These are phyloP conservation scores for Cyprinodon tularosa DNA, from an alignment of 2,113 vertebrate genomes.

Conservation along the genomic window DNA sequence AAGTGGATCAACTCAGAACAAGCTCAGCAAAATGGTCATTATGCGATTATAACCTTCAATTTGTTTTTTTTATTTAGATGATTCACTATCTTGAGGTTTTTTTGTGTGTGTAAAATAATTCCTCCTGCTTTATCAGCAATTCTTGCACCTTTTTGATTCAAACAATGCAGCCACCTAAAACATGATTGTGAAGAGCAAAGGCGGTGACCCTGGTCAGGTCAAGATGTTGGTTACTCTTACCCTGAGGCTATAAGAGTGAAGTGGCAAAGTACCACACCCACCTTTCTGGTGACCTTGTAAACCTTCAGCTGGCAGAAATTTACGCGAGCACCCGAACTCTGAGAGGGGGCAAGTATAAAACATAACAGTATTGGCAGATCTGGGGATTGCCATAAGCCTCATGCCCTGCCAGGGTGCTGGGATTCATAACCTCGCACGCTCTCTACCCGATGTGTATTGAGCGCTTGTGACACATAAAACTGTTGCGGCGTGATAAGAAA, in stretches of 20 bases:
- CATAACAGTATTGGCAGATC: slow-evolving; percentile 82
- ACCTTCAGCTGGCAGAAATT: slow-evolving; percentile 39
- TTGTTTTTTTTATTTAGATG: slow-evolving; percentile 18
- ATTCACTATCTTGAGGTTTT: slow-evolving; percentile 21
- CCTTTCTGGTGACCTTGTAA: slow-evolving; percentile 24
- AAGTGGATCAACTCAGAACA: slow-evolving; percentile 14
- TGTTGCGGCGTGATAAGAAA: slow-evolving; percentile 83
- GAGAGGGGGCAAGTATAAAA: slow-evolving; percentile 74
- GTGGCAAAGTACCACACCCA: background rate
- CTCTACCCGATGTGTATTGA: slow-evolving; percentile 83
- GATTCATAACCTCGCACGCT: slow-evolving; percentile 81
- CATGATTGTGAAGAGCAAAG: slow-evolving; percentile 6
- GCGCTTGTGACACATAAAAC: slow-evolving; percentile 86
- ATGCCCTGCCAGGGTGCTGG: slow-evolving; percentile 73
- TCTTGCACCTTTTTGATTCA: slow-evolving; percentile 13
- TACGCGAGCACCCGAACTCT: slow-evolving; percentile 35
- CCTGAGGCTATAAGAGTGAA: slow-evolving; percentile 9
- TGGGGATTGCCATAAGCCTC: slow-evolving; percentile 36
- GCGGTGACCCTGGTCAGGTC: slow-evolving; percentile 7
- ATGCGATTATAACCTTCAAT: slow-evolving; percentile 27
- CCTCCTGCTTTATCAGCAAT: slow-evolving; percentile 40
- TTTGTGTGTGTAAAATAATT: background rate
- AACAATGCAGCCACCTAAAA: slow-evolving; percentile 21
- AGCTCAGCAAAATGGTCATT: slow-evolving; percentile 32
- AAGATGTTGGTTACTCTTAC: slow-evolving; percentile 3